These are phyloP conservation scores for Xanthorhoe designata DNA, from an alignment of 2,888 invertebrate genomes.

Conservation along the genomic window DNA sequence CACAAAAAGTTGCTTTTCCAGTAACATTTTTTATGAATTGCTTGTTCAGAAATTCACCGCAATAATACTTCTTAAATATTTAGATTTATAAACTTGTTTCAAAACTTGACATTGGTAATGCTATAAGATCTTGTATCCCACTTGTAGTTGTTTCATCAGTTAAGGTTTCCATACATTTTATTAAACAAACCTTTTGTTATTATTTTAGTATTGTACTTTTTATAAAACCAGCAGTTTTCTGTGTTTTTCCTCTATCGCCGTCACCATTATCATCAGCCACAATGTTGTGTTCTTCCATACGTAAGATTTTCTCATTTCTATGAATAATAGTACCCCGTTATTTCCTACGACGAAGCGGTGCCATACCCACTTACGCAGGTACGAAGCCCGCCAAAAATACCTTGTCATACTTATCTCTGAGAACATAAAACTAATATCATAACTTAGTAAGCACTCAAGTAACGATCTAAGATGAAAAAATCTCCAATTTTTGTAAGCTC, in stretches of 20 bases:
- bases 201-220: neutral
- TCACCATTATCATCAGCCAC: neutral
- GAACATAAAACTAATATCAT: slow-evolving; percentile 26
- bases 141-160: too few relatives aligned
- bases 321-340: neutral
- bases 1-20: slow-evolving; percentile 8
- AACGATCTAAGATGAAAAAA: slow-evolving; percentile 41
- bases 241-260: neutral
- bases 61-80: too few relatives aligned
- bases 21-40: neutral
- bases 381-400: slow-evolving; percentile 1
- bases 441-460: slow-evolving; percentile 30
- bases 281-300: neutral
- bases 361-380: neutral
- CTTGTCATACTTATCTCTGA: slow-evolving; percentile 10
- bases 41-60: too few relatives aligned
- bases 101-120: too few relatives aligned
- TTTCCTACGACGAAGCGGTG: neutral
- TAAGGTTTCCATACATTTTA: too few relatives aligned
- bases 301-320: neutral
- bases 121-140: too few relatives aligned
- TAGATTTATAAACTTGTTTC: too few relatives aligned
- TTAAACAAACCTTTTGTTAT: too few relatives aligned
- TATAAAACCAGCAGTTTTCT: neutral
- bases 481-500: slow-evolving; percentile 38